Evolutionary conservation across 2,888 invertebrate species (phyloP), one percentile per base, ranked within the genome.

Genomic region (Macropis europaea): DNA sequence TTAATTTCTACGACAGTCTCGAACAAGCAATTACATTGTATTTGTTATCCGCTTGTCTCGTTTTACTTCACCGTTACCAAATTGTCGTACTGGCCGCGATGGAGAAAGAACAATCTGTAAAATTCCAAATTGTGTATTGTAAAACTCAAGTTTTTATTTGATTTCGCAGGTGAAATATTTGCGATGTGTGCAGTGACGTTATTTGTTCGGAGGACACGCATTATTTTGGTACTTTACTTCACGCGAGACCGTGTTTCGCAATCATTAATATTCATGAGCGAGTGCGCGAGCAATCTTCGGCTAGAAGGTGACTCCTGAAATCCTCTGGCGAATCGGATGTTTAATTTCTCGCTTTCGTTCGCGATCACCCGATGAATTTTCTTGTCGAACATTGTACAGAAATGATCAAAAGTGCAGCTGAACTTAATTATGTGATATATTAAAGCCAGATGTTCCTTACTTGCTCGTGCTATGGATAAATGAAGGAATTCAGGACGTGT

Each of bases 221-320:
- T 40, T 48, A 36, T 48, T 30, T 40, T 6, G 17, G 22, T 40
- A 13, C 2, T 3, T 11, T 13, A 5, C 17, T 52, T 43, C 26
- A 36, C 45, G 24, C 48, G 40, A 47, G 30, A 47, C 15, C 13
- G n/a, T 22, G 17, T 70, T 68, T 56, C 69, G 15, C 34, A 50
- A 62, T 50, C 22, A 36, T 63, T 54, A 59, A 64, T 70, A 73
- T 70, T 70, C 48, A 60, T 45, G 73, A 60, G 52, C 6, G 15
- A 17, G 17, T n/a, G n/a, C n/a, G n/a, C n/a, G 32, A 34, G 52
- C 17, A 52, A 24, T 30, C 34, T 69, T 69, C 22, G 69, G 69
- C 62, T 62, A 26, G 53, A 62, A 62, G 52, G 28, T 62, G 62
- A 62, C 22, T 24, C 34, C 13, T 13, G 1, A 4, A 22, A 34